Conservation (phyloP, 2,113 vertebrate species). For the Thymallus thymallus region DNA sequence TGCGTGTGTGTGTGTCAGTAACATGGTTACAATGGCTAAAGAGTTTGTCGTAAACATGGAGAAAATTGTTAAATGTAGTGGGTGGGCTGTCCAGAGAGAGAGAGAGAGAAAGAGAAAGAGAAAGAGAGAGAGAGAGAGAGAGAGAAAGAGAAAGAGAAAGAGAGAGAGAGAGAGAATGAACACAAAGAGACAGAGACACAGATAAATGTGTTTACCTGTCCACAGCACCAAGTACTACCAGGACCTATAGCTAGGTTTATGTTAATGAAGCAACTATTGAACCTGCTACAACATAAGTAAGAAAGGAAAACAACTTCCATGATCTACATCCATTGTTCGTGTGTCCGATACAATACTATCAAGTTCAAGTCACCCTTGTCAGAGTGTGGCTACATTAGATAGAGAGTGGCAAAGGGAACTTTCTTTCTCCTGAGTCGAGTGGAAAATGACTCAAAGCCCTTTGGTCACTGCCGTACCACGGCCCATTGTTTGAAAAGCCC, state of each 20-base stretch:
- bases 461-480: slow-evolving; percentile 20
- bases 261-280: neutral
- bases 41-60: slow-evolving; percentile 35
- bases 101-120: too few relatives aligned
- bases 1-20: slow-evolving; percentile 4
- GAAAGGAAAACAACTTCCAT: slow-evolving; percentile 4
- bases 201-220: neutral
- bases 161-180: too few relatives aligned
- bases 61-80: slow-evolving; percentile 19
- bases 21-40: slow-evolving; percentile 17
- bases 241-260: neutral
- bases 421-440: slow-evolving; percentile 13
- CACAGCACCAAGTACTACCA: neutral
- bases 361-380: slow-evolving; percentile 16
- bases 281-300: neutral
- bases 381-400: slow-evolving; percentile 13
- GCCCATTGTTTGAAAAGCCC: slow-evolving; percentile 45
- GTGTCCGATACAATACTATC: slow-evolving; percentile 13
- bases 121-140: too few relatives aligned
- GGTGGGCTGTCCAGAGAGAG: slow-evolving; percentile 11
- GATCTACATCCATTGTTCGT: neutral
- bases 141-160: too few relatives aligned
- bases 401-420: slow-evolving; percentile 23
- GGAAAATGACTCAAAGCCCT: slow-evolving; percentile 22
- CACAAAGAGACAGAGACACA: neutral